These are phyloP conservation scores for Amitus sp. DNA, from an alignment of 2,888 invertebrate species.

Conservation along the genomic window DNA sequence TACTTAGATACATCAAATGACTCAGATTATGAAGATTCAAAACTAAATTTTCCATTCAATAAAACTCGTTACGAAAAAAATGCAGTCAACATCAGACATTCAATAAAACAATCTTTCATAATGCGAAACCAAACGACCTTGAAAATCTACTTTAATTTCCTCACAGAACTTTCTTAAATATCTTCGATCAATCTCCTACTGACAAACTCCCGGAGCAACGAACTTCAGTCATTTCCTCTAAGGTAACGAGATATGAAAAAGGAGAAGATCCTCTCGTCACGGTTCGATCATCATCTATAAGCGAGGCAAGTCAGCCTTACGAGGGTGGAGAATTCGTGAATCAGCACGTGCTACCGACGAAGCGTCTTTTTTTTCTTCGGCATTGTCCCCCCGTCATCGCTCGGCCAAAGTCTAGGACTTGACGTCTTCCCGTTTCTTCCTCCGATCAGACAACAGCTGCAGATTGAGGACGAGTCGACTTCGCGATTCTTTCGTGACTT, in stretches of 20 bases:
- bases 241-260: constrained; percentile 21
- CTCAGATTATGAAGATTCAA: too few relatives aligned
- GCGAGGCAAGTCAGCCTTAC: constrained; percentile 56
- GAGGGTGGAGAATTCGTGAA: constrained; percentile 57
- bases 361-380: constrained; percentile 36
- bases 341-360: constrained; percentile 60
- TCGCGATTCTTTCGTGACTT: constrained; percentile 49
- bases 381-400: constrained; percentile 40
- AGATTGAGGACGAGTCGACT: constrained; percentile 44
- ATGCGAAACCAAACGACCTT: too few relatives aligned
- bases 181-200: too few relatives aligned
- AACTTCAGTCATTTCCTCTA: too few relatives aligned
- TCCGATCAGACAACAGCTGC: constrained; percentile 47
- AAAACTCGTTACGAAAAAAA: too few relatives aligned
- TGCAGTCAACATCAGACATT: too few relatives aligned
- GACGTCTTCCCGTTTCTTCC: constrained; percentile 42
- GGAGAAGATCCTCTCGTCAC: constrained; percentile 49
- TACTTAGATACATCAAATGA: too few relatives aligned
- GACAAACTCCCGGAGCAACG: constrained; percentile 16
- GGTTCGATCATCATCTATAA: constrained; percentile 51
- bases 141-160: too few relatives aligned
- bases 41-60: too few relatives aligned
- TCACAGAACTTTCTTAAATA: too few relatives aligned
- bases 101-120: too few relatives aligned
- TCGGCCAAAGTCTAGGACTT: constrained; percentile 37